Evolutionary conservation across 2,113 vertebrate species (phyloP).

Genomic region (Machaerirhynchus nigripectus): DNA sequence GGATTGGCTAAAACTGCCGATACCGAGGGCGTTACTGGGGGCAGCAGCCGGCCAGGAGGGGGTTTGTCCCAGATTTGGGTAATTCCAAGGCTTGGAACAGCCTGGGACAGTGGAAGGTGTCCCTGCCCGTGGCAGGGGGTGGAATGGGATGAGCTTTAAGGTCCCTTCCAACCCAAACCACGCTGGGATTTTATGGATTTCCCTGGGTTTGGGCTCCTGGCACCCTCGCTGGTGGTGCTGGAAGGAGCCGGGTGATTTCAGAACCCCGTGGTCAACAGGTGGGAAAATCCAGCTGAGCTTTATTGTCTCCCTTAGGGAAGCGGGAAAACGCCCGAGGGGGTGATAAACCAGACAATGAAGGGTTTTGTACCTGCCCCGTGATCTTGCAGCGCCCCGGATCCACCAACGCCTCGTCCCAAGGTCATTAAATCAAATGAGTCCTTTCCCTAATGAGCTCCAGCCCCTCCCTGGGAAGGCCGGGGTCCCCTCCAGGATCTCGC

Average conservation of each 20-base stretch:
- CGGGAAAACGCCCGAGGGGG: neutral
- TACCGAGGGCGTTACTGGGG: accelerated
- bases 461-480: neutral
- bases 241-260: neutral
- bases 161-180: neutral
- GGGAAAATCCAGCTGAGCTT: neutral
- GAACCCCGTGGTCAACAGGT: accelerated
- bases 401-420: neutral
- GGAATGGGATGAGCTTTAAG: neutral
- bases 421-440: neutral
- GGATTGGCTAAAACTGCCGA: accelerated
- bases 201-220: accelerated
- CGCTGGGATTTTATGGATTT: neutral
- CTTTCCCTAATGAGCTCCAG: neutral
- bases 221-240: neutral
- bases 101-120: neutral
- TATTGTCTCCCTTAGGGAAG: neutral
- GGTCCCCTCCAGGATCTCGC: neutral
- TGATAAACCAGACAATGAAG: neutral
- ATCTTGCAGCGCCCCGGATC: neutral
- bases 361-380: neutral
- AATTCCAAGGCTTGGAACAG: accelerated
- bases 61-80: neutral
- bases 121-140: neutral
- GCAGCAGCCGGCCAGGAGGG: neutral